A percentile compares a stretch with the other conserved stretches of the same genome.
Evolutionary conservation across 2,888 invertebrate species (phyloP).

Genomic region (Ennomos quercinarius): DNA sequence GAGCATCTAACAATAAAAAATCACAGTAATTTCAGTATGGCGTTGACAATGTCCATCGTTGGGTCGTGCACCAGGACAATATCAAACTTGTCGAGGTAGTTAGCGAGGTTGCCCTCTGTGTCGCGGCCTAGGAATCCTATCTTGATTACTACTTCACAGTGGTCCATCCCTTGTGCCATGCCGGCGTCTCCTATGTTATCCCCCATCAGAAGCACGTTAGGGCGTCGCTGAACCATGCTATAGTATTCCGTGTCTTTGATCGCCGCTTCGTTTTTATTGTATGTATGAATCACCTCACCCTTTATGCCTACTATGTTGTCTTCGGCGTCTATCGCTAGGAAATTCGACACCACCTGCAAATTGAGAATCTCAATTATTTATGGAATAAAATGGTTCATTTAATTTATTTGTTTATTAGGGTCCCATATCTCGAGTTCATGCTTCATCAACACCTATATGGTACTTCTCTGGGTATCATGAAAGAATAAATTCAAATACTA

Average conservation of each 20-base stretch:
- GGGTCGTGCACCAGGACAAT: conserved; percentile 96
- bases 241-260: conserved; percentile 93
- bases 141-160: conserved; percentile 91
- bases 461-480: too few species aligned
- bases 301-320: conserved; percentile 89
- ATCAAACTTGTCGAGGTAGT: conserved; percentile 93
- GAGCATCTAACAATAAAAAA: conserved; percentile 35
- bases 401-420: too few species aligned
- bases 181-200: conserved; percentile 96
- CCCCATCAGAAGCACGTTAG: conserved; percentile 95
- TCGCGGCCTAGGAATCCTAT: conserved; percentile 96
- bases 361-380: too few species aligned
- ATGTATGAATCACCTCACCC: conserved; percentile 94
- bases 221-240: conserved; percentile 87
- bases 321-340: conserved; percentile 88
- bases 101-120: conserved; percentile 87
- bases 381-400: too few species aligned
- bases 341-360: conserved; percentile 93
- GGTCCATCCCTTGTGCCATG: conserved; percentile 95
- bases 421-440: too few species aligned
- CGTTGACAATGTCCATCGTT: conserved; percentile 87
- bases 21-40: conserved; percentile 72
- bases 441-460: too few species aligned
- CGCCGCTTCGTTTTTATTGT: conserved; percentile 96
- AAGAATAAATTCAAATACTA: too few species aligned